These are phyloP conservation scores for Notocelia uddmanniana DNA, from an alignment of 2,888 invertebrate species.

Conservation along the genomic window DNA sequence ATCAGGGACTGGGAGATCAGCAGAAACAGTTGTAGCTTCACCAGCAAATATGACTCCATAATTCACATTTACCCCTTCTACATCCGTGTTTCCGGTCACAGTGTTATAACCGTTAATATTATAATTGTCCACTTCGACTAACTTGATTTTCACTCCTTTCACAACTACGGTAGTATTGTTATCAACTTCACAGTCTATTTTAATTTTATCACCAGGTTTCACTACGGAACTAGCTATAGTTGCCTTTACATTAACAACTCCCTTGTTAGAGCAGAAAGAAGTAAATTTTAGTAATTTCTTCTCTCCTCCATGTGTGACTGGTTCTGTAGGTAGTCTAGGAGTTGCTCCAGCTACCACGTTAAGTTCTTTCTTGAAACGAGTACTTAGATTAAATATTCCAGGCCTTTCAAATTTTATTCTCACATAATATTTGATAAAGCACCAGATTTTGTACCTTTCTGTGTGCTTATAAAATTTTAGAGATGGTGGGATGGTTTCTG, in stretches of 20 bases:
- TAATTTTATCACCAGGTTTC: conserved; percentile 28
- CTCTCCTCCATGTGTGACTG: conserved; percentile 21
- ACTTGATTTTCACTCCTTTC: conserved; percentile 38
- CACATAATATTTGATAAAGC: conserved; percentile 40
- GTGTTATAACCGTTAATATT: conserved; percentile 16
- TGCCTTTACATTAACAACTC: conserved; percentile 22
- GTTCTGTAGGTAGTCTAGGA: conserved; percentile 28
- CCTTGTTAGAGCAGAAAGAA: conserved; percentile 32
- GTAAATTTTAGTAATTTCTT: conserved; percentile 35
- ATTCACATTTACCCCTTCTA: conserved; percentile 23
- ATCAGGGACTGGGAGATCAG: conserved; percentile 28
- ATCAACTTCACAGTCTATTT: conserved; percentile 35
- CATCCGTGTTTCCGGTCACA: conserved; percentile 16
- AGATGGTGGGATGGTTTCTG: conserved; percentile 33
- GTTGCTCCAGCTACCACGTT: conserved; percentile 22
- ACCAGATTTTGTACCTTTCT: conserved; percentile 33
- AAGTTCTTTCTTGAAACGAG: conserved; percentile 37
- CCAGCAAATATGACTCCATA: conserved; percentile 31
- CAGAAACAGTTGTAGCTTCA: conserved; percentile 22
- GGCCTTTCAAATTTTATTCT: conserved; percentile 45
- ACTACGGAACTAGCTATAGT: conserved; percentile 31
- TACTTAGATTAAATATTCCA: conserved; percentile 25
- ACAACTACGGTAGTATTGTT: conserved; percentile 36
- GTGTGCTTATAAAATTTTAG: conserved; percentile 27
- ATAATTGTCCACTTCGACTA: conserved; percentile 33